Base-by-base conservation (phyloP, 2,888 invertebrate species). In the Drosophila dives region DNA sequence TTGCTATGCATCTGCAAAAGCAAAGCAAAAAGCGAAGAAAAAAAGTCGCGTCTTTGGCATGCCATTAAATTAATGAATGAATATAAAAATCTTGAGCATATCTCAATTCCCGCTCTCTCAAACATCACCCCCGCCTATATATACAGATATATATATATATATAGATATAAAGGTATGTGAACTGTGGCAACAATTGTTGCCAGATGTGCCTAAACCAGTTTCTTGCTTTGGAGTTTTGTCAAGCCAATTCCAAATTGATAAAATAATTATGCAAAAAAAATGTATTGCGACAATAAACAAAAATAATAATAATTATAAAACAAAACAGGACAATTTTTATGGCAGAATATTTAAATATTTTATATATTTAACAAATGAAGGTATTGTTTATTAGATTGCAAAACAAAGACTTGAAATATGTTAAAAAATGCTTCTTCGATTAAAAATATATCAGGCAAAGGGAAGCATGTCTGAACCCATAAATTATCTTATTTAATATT, bases 191-290 rank as follows among this genome's bases (percentile, higher is more conserved):
- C 88, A 85, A 87, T 83, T 87, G 82, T 64, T 68, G 75, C 69
- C 85, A 72, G 73, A 59, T 65, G 80, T 60, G 32, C 26, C 73
- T 70, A 79, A 87, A 76, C 85, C 83, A 85, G 88, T 83, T 83
- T 85, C 38, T 36, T 36, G 48, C 8, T 64, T 74, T 54, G 60
- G 17, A 53, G 69, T 86, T 54, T 11, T 62, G 71, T 74, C 69
- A 67, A 81, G 60, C 68, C 72, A 81, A 84, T 87, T 77, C 66
- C 42, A 87, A 87, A 84, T 84, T 79, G 75, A 83, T 84, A 81
- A 81, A 81, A 55, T 17, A 80, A 65, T 84, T 75, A 61, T 78
- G 71, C 76, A 85, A 79, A 65, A 23, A 23, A 88, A 85, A 83
- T 83, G 79, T 65, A 51, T 34, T 80, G 61, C 29, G 42, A 42